Percentiles rank a stretch among this genome's conserved stretches.
These are phyloP conservation scores for Psilopsiagon aymara DNA, from an alignment of 2,113 vertebrate species.

Conservation along the genomic window DNA sequence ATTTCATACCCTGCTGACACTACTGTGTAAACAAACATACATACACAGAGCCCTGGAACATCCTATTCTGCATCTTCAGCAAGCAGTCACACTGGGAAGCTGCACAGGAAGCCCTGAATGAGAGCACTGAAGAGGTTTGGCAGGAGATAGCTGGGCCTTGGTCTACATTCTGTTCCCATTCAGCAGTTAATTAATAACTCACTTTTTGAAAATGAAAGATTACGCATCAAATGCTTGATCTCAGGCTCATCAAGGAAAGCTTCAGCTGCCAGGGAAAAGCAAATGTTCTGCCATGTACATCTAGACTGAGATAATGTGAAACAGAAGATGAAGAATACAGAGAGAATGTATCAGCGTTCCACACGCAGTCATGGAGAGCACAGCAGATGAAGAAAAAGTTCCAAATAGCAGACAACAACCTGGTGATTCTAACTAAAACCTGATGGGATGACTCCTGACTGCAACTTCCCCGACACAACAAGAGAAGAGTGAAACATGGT, in stretches of 20 bases:
- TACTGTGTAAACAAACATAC: neutral
- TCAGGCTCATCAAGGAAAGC: slow-evolving; percentile 29
- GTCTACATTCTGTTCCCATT: slow-evolving; percentile 31
- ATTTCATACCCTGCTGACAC: neutral
- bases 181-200: slow-evolving; percentile 46
- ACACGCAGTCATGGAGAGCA: neutral
- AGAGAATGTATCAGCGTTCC: neutral
- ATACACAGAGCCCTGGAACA: neutral
- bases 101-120: neutral
- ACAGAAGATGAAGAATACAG: slow-evolving; percentile 31
- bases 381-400: neutral
- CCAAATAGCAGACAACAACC: neutral
- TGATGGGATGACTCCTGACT: neutral
- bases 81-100: neutral
- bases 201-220: slow-evolving; percentile 49
- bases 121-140: neutral
- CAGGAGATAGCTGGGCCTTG: neutral
- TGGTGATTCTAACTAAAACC: slow-evolving; percentile 14
- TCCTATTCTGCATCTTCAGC: neutral
- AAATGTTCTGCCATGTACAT: slow-evolving; percentile 55
- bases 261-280: slow-evolving; percentile 55
- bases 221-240: slow-evolving; percentile 47
- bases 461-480: neutral
- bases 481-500: neutral
- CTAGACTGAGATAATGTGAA: slow-evolving; percentile 40